A percentile compares a stretch with the other conserved stretches of the same genome.
phyloP scores from a whole-genome alignment of 2,797 vertebrate species.

The Anabas testudineus region DNA sequence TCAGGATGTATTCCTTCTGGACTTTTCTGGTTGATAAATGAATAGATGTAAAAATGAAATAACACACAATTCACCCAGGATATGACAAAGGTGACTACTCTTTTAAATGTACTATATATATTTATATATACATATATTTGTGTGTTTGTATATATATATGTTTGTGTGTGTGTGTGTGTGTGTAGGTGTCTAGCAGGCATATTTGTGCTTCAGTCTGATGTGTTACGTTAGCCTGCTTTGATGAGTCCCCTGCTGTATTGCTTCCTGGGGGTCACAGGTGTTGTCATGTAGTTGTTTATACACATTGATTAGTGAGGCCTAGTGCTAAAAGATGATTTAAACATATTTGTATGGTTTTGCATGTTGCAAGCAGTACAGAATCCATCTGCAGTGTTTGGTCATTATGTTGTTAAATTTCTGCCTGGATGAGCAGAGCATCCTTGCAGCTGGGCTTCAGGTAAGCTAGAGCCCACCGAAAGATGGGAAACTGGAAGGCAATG shows the following conservation, averaged over 20 bases:
- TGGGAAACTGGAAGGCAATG: slow-evolving; percentile 69
- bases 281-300: slow-evolving; percentile 6
- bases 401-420: slow-evolving; percentile 75
- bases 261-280: slow-evolving; percentile 19
- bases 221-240: slow-evolving; percentile 23
- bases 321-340: slow-evolving; percentile 8
- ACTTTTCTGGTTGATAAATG: slow-evolving; percentile 32
- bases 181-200: neutral
- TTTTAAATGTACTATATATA: too few relatives aligned
- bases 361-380: slow-evolving; percentile 19
- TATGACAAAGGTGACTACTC: slow-evolving; percentile 26
- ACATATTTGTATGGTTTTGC: slow-evolving; percentile 14
- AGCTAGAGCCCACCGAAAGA: slow-evolving; percentile 68
- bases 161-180: too few relatives aligned
- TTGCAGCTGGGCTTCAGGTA: slow-evolving; percentile 71
- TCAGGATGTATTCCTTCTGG: slow-evolving; percentile 35
- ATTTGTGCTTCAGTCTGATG: slow-evolving; percentile 16
- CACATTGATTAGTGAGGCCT: slow-evolving; percentile 5
- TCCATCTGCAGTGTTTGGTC: slow-evolving; percentile 64
- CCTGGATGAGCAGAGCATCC: slow-evolving; percentile 71
- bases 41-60: slow-evolving; percentile 52
- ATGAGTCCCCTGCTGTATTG: slow-evolving; percentile 20
- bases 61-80: slow-evolving; percentile 1
- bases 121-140: too few relatives aligned
- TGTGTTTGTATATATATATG: too few relatives aligned